phyloP scores from a whole-genome alignment of 2,888 invertebrate genomes.

The Formica aserva region DNA sequence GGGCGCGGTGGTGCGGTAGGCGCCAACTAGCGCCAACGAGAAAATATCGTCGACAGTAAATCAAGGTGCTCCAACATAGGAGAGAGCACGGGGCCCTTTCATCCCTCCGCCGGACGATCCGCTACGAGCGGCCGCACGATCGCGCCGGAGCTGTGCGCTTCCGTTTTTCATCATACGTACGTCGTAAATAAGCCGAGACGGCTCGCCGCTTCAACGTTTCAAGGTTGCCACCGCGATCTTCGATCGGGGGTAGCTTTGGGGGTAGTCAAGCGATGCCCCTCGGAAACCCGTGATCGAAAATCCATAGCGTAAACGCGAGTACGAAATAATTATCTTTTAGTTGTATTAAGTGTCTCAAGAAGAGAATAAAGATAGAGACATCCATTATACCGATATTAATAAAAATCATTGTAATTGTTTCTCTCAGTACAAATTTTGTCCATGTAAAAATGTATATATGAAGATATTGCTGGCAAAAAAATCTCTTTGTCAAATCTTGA shows the following conservation, averaged over 20 bases:
- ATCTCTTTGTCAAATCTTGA: neutral
- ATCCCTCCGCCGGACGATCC: constrained; percentile 70
- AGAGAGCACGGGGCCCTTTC: constrained; percentile 67
- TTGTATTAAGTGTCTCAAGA: neutral
- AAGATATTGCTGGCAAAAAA: neutral
- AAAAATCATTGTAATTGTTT: neutral
- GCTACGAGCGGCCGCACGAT: constrained; percentile 72
- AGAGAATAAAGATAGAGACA: neutral
- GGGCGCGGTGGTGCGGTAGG: constrained; percentile 79
- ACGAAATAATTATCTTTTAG: neutral
- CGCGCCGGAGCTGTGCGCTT: constrained; percentile 76
- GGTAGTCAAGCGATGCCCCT: neutral
- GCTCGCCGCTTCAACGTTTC: constrained; percentile 55
- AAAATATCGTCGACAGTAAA: constrained; percentile 84
- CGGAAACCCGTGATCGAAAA: neutral
- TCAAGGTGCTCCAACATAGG: constrained; percentile 78
- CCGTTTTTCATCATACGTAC: constrained; percentile 81
- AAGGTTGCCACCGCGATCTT: constrained; percentile 57
- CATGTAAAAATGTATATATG: neutral
- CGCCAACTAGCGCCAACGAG: constrained; percentile 81
- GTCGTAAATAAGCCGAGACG: constrained; percentile 65
- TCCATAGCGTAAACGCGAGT: neutral
- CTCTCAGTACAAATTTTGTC: neutral
- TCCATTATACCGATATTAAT: neutral
- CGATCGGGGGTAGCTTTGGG: constrained; percentile 19